Evolutionary conservation across 1,140 invertebrate genomes (phyloP), one percentile per base, ranked within the genome.

Genomic region (Augochlora pura): DNA sequence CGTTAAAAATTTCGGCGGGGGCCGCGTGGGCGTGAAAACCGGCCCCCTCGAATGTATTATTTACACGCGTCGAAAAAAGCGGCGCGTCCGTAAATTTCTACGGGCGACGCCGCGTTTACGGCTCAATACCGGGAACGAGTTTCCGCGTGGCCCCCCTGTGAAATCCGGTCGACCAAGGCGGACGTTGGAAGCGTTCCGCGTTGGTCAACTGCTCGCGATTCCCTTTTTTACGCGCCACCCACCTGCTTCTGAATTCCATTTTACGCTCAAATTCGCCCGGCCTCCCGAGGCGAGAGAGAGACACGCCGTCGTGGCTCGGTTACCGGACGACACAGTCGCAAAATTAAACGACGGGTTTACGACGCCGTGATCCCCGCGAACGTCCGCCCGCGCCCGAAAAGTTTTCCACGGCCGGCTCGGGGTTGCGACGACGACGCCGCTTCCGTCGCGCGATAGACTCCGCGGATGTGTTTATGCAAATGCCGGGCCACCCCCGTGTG

Each of bases 61-160:
- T 64, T 64, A 64, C 63, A 42, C 63, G 8, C 63, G 63, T 18
- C 63, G 38, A 64, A 39, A 64, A 64, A 39, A 64, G 38, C 38
- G 9, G 32, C 21, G 0, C 38, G 63, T 64, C n/a, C 63, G 63
- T 64, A 64, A 64, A 64, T 64, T 39, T 42, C 21, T n/a, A 42
- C 27, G 60, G 60, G 60, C 9, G 38, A 38, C 21, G 60, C 60
- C 60, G 38, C 63, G 38, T 64, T 64, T 64, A 64, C 63, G 63
- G 39, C 63, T 64, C 63, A 64, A 64, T 64, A 64, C 63, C 38
- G 21, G 21, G 63, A 64, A 64, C 32, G 21, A 64, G 42, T 64
- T 42, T 38, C n/a, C n/a, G n/a, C 38, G 63, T 32, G 0, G 32
- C 38, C 9, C n/a, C 63, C 9, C n/a, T 38, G 63, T 64, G 10